Conservation (phyloP, 2,888 invertebrate species). For the Hirtodrosophila histrioides region DNA sequence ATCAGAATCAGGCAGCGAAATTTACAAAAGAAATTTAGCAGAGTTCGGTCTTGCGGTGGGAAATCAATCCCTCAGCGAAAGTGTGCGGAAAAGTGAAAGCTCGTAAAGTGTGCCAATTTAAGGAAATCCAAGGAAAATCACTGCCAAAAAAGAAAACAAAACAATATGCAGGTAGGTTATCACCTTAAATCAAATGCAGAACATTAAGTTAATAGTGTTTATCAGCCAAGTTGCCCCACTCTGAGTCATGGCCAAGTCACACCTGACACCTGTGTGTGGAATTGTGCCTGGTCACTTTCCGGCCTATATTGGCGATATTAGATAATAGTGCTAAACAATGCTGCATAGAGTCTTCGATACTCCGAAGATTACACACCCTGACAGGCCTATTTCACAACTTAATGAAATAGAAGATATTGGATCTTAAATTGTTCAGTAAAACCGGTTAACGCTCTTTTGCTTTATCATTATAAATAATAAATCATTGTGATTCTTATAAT, state of each 20-base stretch:
- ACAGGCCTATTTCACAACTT: slow-evolving; percentile 4
- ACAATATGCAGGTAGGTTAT: slow-evolving; percentile 26
- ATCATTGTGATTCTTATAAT: no score
- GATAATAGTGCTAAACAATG: slow-evolving; percentile 38
- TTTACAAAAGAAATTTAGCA: background rate
- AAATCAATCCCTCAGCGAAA: background rate
- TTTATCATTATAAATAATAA: no score
- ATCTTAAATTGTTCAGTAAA: no score
- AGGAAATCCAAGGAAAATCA: background rate
- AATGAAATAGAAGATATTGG: background rate
- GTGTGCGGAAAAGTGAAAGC: no score
- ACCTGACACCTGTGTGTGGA: slow-evolving; percentile 17
- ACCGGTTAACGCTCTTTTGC: no score
- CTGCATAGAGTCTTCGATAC: background rate
- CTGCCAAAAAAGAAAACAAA: background rate
- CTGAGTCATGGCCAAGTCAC: slow-evolving; percentile 17
- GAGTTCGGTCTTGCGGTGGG: slow-evolving; percentile 6
- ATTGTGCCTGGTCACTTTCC: slow-evolving; percentile 6
- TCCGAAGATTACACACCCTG: slow-evolving; percentile 10
- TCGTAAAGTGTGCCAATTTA: no score
- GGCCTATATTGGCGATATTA: slow-evolving; percentile 20
- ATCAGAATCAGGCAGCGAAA: background rate
- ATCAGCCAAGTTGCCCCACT: slow-evolving; percentile 8
- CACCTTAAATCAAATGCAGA: slow-evolving; percentile 1
- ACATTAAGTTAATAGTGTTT: slow-evolving; percentile 3